Evolutionary conservation across 2,113 vertebrate species (phyloP).

Genomic region (Entomyzon cyanotis): DNA sequence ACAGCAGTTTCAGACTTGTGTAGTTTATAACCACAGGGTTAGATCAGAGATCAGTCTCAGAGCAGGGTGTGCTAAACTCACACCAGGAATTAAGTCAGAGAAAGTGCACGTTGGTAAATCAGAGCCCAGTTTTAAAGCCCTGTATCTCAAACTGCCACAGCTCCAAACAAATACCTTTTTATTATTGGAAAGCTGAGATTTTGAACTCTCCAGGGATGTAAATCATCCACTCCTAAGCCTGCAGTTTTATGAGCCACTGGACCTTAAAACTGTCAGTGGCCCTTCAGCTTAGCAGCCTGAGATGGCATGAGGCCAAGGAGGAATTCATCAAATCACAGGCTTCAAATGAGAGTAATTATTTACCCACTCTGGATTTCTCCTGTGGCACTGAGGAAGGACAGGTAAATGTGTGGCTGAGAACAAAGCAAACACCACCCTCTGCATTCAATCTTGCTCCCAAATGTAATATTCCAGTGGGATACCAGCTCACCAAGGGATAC

Average conservation of each 20-base stretch:
- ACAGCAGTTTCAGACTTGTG: not conserved
- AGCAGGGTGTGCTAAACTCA: not conserved
- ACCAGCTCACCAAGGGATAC: not conserved
- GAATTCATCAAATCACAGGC: not conserved
- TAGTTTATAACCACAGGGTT: not conserved
- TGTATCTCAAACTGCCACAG: not conserved
- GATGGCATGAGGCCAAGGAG: not conserved
- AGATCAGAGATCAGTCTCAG: not conserved
- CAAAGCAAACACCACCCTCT: not conserved
- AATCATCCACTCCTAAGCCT: not conserved
- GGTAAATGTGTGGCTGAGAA: not conserved
- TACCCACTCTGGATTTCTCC: not conserved
- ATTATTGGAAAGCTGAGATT: not conserved
- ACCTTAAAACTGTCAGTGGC: conserved; percentile 1
- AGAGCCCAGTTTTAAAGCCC: not conserved
- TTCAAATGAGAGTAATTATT: not conserved
- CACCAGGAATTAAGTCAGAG: not conserved
- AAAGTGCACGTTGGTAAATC: not conserved
- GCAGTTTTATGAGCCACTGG: not conserved
- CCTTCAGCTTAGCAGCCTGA: not conserved
- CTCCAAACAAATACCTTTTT: not conserved
- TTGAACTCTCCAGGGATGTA: not conserved
- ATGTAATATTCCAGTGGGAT: not conserved
- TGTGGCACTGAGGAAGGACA: not conserved
- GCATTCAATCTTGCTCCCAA: not conserved